phyloP scores from a whole-genome alignment of 2,888 invertebrate genomes.

The Cabera pusaria region DNA sequence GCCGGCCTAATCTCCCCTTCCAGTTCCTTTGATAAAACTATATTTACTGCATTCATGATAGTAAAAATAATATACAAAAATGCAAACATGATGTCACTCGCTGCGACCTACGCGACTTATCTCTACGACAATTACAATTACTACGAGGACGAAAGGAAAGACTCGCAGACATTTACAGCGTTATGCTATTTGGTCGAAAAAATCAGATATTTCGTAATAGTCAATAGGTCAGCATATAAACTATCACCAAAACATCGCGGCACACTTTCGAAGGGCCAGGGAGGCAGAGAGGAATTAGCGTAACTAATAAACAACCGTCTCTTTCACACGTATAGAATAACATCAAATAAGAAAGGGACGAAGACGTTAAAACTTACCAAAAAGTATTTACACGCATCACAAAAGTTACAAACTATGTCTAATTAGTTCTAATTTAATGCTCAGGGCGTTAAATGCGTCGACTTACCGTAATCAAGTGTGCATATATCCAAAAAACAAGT shows the following conservation, averaged over 20 bases:
- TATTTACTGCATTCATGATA: constrained; percentile 14
- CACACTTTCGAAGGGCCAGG: constrained; percentile 69
- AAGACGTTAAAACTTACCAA: constrained; percentile 64
- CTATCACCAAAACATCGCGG: constrained; percentile 64
- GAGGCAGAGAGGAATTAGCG: constrained; percentile 53
- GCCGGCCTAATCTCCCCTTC: constrained; percentile 5
- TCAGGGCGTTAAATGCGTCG: constrained; percentile 13
- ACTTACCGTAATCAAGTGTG: constrained; percentile 74
- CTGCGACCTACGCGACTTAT: constrained; percentile 39
- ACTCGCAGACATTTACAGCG: too few relatives aligned
- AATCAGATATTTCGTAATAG: constrained; percentile 67
- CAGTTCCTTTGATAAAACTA: constrained; percentile 6
- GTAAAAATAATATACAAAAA: constrained; percentile 22
- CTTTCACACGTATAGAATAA: constrained; percentile 49
- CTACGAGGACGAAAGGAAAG: too few relatives aligned
- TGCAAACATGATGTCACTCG: constrained; percentile 58
- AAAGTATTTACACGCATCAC: constrained; percentile 57
- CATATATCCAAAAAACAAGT: constrained; percentile 78
- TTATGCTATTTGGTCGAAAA: constrained; percentile 14
- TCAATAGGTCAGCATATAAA: constrained; percentile 39
- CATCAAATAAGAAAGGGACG: constrained; percentile 48
- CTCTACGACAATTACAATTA: constrained; percentile 6
- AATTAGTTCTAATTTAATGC: constrained; percentile 16
- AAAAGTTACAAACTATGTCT: constrained; percentile 43
- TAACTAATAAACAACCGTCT: constrained; percentile 46